Evolutionary conservation across 2,888 invertebrate genomes (phyloP), one percentile per base, ranked within the genome.

Genomic region (Chironomus tentans): DNA sequence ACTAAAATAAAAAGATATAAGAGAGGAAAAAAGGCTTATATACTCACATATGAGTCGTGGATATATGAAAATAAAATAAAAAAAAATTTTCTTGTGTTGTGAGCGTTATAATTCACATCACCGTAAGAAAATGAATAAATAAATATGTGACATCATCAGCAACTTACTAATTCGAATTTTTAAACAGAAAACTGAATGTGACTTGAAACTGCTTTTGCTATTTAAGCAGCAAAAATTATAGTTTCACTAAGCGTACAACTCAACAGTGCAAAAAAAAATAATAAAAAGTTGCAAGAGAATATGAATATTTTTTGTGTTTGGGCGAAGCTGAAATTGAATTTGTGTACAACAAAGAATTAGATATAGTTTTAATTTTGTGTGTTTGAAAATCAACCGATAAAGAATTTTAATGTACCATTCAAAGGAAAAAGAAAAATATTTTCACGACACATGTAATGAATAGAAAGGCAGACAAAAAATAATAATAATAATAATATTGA

Each of bases 321-420:
- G 21, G 65, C 22, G 65, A 65, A 24, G 24, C 18, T 13, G 13
- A 65, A 24, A 65, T 65, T 24, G 21, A 21, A 65, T 21, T 24
- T 24, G 65, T 56, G n/a, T 56, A 56, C 18, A 56, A 56, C n/a
- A 15, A 15, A 15, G 24, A 65, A 65, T 65, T 38, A 38, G 38
- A 38, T 38, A 38, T 38, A 38, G 38, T 38, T 38, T 38, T 10
- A 38, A 38, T 3, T 3, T 2, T 38, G 38, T 38, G 38, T 38
- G 2, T 38, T 1, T 2, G 10, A 38, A 65, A 70, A 70, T 21
- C 56, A 18, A 56, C 24, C 50, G 56, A 71, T 21, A 71, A 71
- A 71, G n/a, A 56, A 71, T 71, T 71, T 71, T 56, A 71, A 56
- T 71, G 22, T 22, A 71, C 71, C 71, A 46, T 70, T 21, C 70